phyloP scores from a whole-genome alignment of 2,888 invertebrate genomes.

The Ctena decussata region DNA sequence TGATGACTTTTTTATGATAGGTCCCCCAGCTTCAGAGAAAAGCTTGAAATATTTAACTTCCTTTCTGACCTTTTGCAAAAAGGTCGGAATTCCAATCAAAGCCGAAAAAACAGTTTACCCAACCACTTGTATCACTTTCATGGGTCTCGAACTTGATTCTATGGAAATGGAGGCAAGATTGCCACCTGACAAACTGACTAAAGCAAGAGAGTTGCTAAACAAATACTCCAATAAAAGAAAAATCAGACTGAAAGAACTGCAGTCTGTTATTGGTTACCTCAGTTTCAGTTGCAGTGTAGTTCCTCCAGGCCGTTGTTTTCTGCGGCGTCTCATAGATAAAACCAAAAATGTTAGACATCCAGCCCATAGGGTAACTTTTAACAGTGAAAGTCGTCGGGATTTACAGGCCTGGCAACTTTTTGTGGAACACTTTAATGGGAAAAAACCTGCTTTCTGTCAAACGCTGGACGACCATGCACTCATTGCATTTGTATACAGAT shows the following conservation, averaged over 20 bases:
- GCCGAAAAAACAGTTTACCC: background rate
- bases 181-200: background rate
- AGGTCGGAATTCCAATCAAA: background rate
- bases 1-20: background rate
- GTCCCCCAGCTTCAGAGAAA: background rate
- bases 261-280: background rate
- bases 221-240: background rate
- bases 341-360: background rate
- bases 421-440: background rate
- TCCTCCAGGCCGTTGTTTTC: background rate
- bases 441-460: background rate
- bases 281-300: background rate
- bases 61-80: background rate
- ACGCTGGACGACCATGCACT: background rate
- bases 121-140: background rate
- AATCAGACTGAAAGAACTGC: background rate
- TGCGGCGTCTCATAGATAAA: background rate
- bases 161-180: background rate
- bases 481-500: background rate
- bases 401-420: background rate
- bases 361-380: background rate
- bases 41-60: background rate
- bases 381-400: background rate
- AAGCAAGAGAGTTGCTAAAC: background rate
- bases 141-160: constrained; percentile 7